Conservation (phyloP, 2,113 vertebrate genomes). For the Corvus cornix region DNA sequence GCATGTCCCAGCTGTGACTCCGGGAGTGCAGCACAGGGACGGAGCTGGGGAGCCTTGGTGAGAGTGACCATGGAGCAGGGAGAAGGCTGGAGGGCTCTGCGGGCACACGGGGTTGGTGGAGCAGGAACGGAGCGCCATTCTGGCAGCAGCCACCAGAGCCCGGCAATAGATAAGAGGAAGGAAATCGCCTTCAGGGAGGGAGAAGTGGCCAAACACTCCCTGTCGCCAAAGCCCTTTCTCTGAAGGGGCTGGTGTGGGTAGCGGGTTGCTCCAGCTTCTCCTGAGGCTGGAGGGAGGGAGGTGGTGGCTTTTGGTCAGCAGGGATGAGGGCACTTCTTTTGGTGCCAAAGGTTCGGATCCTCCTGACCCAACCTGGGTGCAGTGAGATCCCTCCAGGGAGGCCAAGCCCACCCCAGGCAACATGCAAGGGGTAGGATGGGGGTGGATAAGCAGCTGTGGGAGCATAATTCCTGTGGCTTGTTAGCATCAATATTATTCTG, state of each 20-base stretch:
- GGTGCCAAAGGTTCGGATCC: accelerated
- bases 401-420: accelerated
- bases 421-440: accelerated
- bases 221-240: neutral
- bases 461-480: neutral
- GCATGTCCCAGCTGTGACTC: accelerated
- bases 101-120: neutral
- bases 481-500: no score
- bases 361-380: accelerated
- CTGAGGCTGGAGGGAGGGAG: neutral
- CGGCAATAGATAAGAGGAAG: accelerated
- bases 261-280: neutral
- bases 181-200: accelerated
- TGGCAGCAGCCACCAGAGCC: accelerated
- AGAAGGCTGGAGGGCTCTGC: neutral
- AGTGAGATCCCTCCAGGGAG: neutral
- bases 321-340: neutral
- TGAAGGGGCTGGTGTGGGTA: accelerated
- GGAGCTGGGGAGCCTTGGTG: neutral
- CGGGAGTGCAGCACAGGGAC: accelerated
- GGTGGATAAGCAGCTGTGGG: neutral
- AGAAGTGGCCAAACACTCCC: neutral
- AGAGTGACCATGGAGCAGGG: neutral
- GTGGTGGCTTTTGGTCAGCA: neutral
- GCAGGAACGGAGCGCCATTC: accelerated